Evolutionary conservation across 2,888 invertebrate species (phyloP).

Genomic region (Ectemnius cavifrons): DNA sequence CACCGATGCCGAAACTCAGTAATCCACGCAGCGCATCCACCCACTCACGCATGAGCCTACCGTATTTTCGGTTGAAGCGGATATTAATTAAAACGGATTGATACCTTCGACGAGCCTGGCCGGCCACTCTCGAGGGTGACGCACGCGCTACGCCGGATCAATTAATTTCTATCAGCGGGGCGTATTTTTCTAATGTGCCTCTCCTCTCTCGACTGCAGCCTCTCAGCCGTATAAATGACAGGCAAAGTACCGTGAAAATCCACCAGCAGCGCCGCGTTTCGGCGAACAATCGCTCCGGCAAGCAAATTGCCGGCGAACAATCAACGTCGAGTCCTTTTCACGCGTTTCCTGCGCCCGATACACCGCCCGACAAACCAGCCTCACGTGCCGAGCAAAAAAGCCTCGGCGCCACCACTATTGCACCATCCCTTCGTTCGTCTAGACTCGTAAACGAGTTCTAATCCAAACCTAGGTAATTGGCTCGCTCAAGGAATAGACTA

Average conservation of each 20-base stretch:
- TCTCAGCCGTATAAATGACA: slow-evolving; percentile 6
- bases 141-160: slow-evolving; percentile 17
- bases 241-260: slow-evolving; percentile 17
- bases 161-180: slow-evolving; percentile 42
- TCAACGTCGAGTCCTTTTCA: neutral
- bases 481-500: neutral
- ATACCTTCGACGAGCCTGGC: neutral
- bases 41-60: too few species aligned
- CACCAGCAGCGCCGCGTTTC: neutral
- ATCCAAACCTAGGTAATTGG: neutral
- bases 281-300: slow-evolving; percentile 7
- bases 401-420: too few species aligned
- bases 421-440: too few species aligned
- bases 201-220: neutral
- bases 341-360: slow-evolving; percentile 10
- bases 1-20: neutral
- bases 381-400: too few species aligned
- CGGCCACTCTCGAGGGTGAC: neutral
- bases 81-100: slow-evolving; percentile 48
- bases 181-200: slow-evolving; percentile 29
- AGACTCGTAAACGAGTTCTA: neutral
- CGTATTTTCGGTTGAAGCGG: slow-evolving; percentile 32
- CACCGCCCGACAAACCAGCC: too few species aligned
- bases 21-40: too few species aligned
- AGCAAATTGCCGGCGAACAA: slow-evolving; percentile 14